phyloP scores from a whole-genome alignment of 2,113 vertebrate species.

The Pseudorectes ferrugineus region DNA sequence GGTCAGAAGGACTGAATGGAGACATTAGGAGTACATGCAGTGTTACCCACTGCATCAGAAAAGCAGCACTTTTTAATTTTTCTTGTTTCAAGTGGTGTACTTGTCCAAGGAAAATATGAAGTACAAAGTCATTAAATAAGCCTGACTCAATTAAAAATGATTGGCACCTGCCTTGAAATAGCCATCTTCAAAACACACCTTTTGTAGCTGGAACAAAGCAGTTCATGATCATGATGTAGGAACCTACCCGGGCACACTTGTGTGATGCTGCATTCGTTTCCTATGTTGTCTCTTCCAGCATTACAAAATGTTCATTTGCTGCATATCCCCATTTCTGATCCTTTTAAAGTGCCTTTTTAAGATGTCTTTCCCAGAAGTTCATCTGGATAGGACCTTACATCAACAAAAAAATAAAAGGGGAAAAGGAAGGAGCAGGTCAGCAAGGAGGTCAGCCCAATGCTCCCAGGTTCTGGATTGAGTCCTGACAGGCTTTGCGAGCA shows the following conservation, averaged over 20 bases:
- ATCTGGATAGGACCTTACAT: background rate
- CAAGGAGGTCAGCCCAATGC: rapidly evolving
- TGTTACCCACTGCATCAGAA: background rate
- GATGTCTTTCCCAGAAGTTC: background rate
- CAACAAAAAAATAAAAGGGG: background rate
- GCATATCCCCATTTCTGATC: background rate
- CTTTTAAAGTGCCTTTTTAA: background rate
- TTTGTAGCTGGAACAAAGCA: background rate
- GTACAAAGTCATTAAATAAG: background rate
- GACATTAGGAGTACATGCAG: background rate
- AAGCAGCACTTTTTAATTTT: background rate
- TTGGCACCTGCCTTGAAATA: background rate
- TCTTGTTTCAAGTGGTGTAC: background rate
- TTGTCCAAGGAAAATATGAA: background rate
- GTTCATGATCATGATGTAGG: background rate
- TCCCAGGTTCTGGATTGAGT: background rate
- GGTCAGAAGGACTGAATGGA: background rate
- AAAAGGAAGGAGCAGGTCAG: background rate
- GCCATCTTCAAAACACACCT: background rate
- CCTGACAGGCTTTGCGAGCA: background rate
- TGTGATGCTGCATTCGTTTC: background rate
- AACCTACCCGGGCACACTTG: background rate
- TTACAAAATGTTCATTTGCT: background rate
- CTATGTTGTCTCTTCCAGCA: rapidly evolving
- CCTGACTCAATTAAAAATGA: background rate